Conservation (phyloP, 1,140 invertebrate genomes). For the Rhyacophila brunnea region DNA sequence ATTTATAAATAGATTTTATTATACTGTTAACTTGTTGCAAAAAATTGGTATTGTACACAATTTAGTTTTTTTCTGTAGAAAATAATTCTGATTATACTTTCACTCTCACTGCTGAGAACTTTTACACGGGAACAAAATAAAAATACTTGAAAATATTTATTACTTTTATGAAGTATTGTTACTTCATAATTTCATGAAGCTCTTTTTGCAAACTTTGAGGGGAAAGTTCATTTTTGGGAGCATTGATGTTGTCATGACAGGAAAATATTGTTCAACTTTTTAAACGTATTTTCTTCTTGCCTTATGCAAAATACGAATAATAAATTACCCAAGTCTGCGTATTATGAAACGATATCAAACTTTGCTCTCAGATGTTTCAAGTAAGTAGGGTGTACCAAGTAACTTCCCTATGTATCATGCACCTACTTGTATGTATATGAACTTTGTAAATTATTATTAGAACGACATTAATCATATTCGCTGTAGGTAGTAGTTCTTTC, state of each 20-base stretch:
- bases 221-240: constrained; percentile 12
- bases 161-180: constrained; percentile 4
- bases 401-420: no score
- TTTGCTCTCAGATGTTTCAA: constrained; percentile 2
- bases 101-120: no score
- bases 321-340: constrained; percentile 12
- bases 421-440: no score
- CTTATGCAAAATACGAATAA: constrained; percentile 17
- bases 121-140: no score
- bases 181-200: constrained; percentile 19
- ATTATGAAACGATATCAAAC: constrained; percentile 3
- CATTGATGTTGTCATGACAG: constrained; percentile 9
- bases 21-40: no score
- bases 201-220: neutral
- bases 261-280: constrained; percentile 20
- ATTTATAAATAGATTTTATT: no score
- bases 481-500: no score
- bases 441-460: no score
- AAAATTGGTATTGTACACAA: no score
- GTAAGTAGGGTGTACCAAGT: neutral
- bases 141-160: constrained; percentile 6
- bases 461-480: no score
- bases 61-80: no score
- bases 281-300: neutral
- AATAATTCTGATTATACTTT: no score